Evolutionary conservation across 2,113 vertebrate species (phyloP).

Genomic region (Ophiodon elongatus): DNA sequence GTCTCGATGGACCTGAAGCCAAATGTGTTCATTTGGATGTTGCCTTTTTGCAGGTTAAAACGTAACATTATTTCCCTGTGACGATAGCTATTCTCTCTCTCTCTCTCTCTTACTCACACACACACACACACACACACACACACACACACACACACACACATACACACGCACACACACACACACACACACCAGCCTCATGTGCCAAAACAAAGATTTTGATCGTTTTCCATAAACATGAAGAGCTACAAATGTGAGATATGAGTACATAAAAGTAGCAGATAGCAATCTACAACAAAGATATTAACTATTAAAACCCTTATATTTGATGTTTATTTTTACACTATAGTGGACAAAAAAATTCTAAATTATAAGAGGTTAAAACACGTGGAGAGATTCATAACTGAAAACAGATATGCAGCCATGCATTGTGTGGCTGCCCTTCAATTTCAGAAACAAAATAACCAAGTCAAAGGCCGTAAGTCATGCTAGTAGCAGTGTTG

Average conservation of each 20-base stretch:
- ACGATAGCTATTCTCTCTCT: neutral
- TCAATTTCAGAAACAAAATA: neutral
- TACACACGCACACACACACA: neutral
- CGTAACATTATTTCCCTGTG: too few species aligned
- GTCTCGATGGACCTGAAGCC: slow-evolving; percentile 1
- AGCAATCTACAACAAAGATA: slow-evolving; percentile 4
- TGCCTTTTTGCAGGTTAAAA: slow-evolving; percentile 28
- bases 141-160: neutral
- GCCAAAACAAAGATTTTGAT: slow-evolving; percentile 52
- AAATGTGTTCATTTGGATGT: slow-evolving; percentile 52
- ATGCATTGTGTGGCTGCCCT: neutral
- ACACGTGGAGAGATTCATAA: neutral
- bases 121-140: neutral
- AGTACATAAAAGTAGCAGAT: slow-evolving; percentile 18
- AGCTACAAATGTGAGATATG: slow-evolving; percentile 38
- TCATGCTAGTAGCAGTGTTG: neutral
- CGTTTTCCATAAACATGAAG: slow-evolving; percentile 39
- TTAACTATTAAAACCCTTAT: neutral
- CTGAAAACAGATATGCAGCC: neutral
- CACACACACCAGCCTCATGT: slow-evolving; percentile 38
- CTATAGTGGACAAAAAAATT: neutral
- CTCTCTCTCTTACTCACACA: too few species aligned
- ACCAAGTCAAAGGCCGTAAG: neutral
- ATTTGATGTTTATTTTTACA: neutral
- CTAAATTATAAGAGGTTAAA: too few species aligned